Evolutionary conservation across 2,797 vertebrate genomes (phyloP).

Genomic region (Passerculus sandwichensis): DNA sequence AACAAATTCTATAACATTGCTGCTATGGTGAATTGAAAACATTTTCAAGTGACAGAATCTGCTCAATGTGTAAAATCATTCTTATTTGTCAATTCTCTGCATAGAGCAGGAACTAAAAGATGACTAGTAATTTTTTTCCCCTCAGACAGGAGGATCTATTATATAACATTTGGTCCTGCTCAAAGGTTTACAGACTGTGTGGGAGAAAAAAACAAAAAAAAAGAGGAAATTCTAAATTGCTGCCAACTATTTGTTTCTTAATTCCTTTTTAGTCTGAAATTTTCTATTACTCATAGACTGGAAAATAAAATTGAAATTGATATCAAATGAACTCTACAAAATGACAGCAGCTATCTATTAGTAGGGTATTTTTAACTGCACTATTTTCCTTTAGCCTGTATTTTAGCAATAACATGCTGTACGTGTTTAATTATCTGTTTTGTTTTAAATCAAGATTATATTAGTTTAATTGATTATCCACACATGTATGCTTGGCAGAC

Average conservation of each 20-base stretch:
- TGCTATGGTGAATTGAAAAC: neutral
- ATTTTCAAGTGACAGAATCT: neutral
- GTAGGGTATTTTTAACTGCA: neutral
- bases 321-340: neutral
- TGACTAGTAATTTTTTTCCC: no score
- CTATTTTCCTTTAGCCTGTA: neutral
- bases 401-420: neutral
- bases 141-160: neutral
- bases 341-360: neutral
- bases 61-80: neutral
- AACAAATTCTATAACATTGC: neutral
- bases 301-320: neutral
- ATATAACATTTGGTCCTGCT: neutral
- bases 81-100: neutral
- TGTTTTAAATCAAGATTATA: neutral
- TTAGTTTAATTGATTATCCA: conserved; percentile 34
- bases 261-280: neutral
- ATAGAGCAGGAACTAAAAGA: neutral
- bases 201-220: neutral
- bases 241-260: neutral
- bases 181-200: neutral
- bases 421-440: conserved; percentile 5
- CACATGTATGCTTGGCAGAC: neutral
- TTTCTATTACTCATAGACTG: neutral
- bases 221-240: neutral